Evolutionary conservation across 2,113 vertebrate species (phyloP).

Genomic region (Xiphophorus maculatus): DNA sequence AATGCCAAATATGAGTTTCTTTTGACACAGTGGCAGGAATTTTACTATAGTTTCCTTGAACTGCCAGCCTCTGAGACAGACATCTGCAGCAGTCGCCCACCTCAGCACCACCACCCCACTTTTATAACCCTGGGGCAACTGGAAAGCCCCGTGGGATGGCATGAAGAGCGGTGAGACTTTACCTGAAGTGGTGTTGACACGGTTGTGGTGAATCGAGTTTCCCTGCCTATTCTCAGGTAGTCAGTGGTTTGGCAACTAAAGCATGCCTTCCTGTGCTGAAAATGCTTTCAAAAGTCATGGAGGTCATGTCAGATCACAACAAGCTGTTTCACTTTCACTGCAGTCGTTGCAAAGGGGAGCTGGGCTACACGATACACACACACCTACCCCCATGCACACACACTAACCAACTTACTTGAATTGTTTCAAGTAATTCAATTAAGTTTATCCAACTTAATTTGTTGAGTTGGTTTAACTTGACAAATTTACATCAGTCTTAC

Average conservation of each 20-base stretch:
- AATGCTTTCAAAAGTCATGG: slow-evolving; percentile 1
- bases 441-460: too few species aligned
- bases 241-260: slow-evolving; percentile 32
- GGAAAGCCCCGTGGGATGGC: slow-evolving; percentile 63
- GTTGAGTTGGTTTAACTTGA: too few species aligned
- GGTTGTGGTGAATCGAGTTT: slow-evolving; percentile 52
- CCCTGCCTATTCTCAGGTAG: slow-evolving; percentile 47
- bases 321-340: slow-evolving; percentile 17
- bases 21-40: slow-evolving; percentile 45
- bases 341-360: not conserved
- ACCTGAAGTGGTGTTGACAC: slow-evolving; percentile 62
- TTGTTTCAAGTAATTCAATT: too few species aligned
- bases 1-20: slow-evolving; percentile 12
- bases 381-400: too few species aligned
- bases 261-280: not conserved
- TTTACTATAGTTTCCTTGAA: slow-evolving; percentile 54
- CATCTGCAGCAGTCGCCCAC: slow-evolving; percentile 30
- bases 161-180: slow-evolving; percentile 44
- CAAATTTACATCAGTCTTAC: too few species aligned
- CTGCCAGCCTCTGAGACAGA: slow-evolving; percentile 7
- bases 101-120: slow-evolving; percentile 25
- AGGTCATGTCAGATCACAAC: not conserved
- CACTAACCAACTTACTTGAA: too few species aligned
- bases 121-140: slow-evolving; percentile 43
- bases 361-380: not conserved